A percentile compares a stretch with the other conserved stretches of the same genome.
These are phyloP conservation scores for Avahi laniger DNA, from an alignment of 2,797 vertebrate species.

Conservation along the genomic window DNA sequence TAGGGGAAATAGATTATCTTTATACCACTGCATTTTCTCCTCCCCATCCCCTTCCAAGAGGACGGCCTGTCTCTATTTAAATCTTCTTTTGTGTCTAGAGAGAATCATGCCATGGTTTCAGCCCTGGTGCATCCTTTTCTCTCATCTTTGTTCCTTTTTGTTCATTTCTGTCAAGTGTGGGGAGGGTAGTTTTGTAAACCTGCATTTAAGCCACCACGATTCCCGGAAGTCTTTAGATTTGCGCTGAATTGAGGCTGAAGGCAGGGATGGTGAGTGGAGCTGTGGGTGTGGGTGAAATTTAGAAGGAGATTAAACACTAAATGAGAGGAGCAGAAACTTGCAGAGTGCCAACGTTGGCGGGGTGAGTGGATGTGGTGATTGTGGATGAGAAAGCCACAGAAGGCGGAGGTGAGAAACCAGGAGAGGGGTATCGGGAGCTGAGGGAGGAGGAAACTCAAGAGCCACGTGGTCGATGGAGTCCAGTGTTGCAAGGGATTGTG, in stretches of 20 bases:
- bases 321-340: background rate
- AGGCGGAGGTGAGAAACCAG: background rate
- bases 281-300: constrained; percentile 61
- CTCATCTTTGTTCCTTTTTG: constrained; percentile 64
- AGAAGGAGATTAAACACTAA: constrained; percentile 47
- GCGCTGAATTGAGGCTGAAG: constrained; percentile 53
- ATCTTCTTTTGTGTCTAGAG: constrained; percentile 26
- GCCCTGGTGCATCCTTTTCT: constrained; percentile 51
- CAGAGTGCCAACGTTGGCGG: background rate
- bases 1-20: background rate
- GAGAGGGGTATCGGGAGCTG: background rate
- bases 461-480: background rate
- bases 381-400: background rate
- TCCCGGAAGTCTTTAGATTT: constrained; percentile 60
- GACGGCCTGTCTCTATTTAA: constrained; percentile 54
- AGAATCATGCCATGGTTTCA: constrained; percentile 14
- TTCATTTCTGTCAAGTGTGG: constrained; percentile 70
- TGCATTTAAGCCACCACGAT: constrained; percentile 66
- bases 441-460: background rate
- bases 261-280: constrained; percentile 37
- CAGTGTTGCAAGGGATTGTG: background rate
- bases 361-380: background rate
- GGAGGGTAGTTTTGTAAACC: constrained; percentile 68
- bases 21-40: background rate
- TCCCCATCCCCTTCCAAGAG: background rate